A percentile compares a stretch with the other conserved stretches of the same genome.
phyloP scores from a whole-genome alignment of 2,113 vertebrate genomes.

The Nanorana parkeri region DNA sequence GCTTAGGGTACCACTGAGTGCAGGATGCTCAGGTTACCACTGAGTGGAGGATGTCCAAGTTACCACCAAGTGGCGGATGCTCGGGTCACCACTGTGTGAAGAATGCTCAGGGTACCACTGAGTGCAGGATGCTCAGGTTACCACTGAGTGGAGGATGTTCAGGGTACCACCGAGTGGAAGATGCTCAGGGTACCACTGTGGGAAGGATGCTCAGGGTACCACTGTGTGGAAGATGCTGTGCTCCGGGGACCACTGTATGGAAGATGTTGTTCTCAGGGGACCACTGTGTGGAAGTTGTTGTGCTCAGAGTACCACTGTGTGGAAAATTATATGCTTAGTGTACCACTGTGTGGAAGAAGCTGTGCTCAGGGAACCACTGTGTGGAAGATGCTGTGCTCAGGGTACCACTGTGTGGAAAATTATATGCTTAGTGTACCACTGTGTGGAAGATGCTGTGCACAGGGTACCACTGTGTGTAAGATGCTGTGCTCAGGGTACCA shows the following conservation, averaged over 20 bases:
- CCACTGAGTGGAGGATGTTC: background rate
- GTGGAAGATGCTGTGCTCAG: no score
- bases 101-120: background rate
- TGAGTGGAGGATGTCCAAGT: background rate
- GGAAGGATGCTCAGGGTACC: background rate
- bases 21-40: no score
- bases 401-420: background rate
- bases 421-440: background rate
- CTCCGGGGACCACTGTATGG: no score
- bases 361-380: no score
- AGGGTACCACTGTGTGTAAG: background rate
- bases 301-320: no score
- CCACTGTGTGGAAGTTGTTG: no score
- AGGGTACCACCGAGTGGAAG: no score
- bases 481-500: background rate
- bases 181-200: background rate
- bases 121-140: background rate
- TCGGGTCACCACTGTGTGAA: background rate
- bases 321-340: no score
- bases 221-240: no score
- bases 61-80: background rate
- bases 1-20: background rate
- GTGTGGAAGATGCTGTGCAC: background rate
- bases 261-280: no score
- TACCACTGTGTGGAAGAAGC: no score